Evolutionary conservation across 2,113 vertebrate genomes (phyloP), one percentile per base, ranked within the genome.

Genomic region (Puffinus mauretanicus): DNA sequence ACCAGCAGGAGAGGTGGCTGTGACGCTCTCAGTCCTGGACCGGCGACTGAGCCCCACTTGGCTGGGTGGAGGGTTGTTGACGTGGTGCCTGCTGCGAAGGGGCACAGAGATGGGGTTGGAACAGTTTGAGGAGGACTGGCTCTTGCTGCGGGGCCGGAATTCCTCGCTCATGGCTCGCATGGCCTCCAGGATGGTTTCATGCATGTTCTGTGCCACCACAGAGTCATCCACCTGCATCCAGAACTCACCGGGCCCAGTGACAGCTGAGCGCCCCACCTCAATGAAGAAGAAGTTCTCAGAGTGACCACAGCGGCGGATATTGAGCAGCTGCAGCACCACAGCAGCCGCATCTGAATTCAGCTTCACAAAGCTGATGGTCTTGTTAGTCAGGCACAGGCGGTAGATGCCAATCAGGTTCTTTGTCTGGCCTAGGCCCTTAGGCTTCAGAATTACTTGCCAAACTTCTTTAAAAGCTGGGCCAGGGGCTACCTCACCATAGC

Each of bases 181-280:
- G 49, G 99, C 99, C 94, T 99, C 99, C 88, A 99, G 96, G 91
- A 99, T 99, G 6, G 99, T 99, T 97, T 99, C 99, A 5, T 99
- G 99, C 99, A 99, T 99, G 95, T 99, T 99, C 97, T 99, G 99
- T 0, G 99, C 99, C 84, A 99, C 99, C 61, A 99, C 99, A 0
- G 98, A 99, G 79, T 99, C 99, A 73, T 99, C 99, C 78, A 99
- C 99, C 88, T 99, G 99, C 99, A 99, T 99, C 99, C 99, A 99
- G 93, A 99, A 99, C 95, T 99, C 99, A 11, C 99, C 99, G 0
- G 99, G 98, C 6, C 99, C 99, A 0, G 99, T 99, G 83, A 99
- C 98, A 0, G 99, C 99, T 0, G 99, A 99, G 51, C 99, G 98
- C 55, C 99, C 99, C 93, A 99, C 99, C 96, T 99, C 99, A 21